Base-by-base conservation (phyloP, 2,113 vertebrate species). In the Prunella fulvescens region DNA sequence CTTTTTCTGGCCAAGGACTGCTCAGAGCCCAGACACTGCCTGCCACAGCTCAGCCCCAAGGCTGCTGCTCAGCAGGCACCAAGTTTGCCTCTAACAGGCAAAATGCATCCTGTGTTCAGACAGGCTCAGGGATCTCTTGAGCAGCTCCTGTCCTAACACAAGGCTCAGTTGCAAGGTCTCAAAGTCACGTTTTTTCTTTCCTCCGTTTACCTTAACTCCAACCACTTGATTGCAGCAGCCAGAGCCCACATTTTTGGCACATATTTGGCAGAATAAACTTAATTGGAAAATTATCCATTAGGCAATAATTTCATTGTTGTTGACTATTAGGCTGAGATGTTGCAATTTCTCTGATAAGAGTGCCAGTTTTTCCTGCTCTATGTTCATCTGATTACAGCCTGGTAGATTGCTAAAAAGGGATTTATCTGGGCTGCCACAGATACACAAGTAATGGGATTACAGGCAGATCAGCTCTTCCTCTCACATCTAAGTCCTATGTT, bases 251-350 rank as follows among this genome's bases (percentile, higher is more conserved):
- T 67, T 91, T 72, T 70, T 78, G 22, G 47, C 74, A 67, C 44
- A 33, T 35, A 51, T 77, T 51, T 60, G 44, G 53, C 7, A 25
- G 81, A 88, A 90, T 62, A 73, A 90, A 61, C 71, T 51, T 54
- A 76, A 92, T 56, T 71, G 64, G 58, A 96, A 95, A 95, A 86
- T 80, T 50, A 92, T 77, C 85, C 35, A 67, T 66, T 88, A 91
- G 47, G 67, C 86, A 96, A 81, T 62, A 76, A 74, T 74, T 61
- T 57, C 6, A 71, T 81, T 79, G 69, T 56, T 20, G 57, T 62
- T 86, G 70, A 76, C 70, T 94, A 51, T 73, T 86, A 88, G 72
- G 28, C 39, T 29, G 81, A 83, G 82, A 83, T 88, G 81, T 53
- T 92, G 90, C 65, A 92, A 96, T 90, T 93, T 88, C 65, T 83